Evolutionary conservation across 2,113 vertebrate genomes (phyloP).

Genomic region (Arizona elegans): DNA sequence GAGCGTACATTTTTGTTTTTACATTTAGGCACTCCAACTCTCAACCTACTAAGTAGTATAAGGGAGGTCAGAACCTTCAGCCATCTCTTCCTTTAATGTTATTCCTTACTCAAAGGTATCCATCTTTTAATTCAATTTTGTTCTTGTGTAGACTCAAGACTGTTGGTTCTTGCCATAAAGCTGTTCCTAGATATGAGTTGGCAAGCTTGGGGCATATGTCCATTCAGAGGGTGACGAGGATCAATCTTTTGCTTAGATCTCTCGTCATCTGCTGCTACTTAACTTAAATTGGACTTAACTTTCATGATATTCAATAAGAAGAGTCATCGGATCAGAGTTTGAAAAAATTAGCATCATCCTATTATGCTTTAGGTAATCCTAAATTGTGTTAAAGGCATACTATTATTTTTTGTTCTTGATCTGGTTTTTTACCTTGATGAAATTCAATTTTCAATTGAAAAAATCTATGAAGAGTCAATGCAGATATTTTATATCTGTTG

Average conservation of each 20-base stretch:
- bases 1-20: neutral
- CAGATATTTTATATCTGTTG: neutral
- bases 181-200: neutral
- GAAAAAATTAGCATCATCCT: neutral
- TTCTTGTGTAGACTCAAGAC: neutral
- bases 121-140: neutral
- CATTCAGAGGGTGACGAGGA: neutral
- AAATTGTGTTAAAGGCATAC: neutral
- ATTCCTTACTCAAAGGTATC: neutral
- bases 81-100: neutral
- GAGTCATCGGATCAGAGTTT: neutral
- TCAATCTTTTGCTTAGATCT: neutral
- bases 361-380: neutral
- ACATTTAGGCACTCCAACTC: neutral
- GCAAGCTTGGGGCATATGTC: neutral
- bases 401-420: neutral
- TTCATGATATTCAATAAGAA: neutral
- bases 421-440: slow-evolving; percentile 14
- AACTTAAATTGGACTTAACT: neutral
- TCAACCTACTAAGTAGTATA: neutral
- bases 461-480: neutral
- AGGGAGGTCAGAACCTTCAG: neutral
- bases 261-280: neutral
- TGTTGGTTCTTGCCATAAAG: neutral
- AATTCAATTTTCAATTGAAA: slow-evolving; percentile 13